Base-by-base conservation (phyloP, 2,797 vertebrate species). In the Etheostoma perlongum region DNA sequence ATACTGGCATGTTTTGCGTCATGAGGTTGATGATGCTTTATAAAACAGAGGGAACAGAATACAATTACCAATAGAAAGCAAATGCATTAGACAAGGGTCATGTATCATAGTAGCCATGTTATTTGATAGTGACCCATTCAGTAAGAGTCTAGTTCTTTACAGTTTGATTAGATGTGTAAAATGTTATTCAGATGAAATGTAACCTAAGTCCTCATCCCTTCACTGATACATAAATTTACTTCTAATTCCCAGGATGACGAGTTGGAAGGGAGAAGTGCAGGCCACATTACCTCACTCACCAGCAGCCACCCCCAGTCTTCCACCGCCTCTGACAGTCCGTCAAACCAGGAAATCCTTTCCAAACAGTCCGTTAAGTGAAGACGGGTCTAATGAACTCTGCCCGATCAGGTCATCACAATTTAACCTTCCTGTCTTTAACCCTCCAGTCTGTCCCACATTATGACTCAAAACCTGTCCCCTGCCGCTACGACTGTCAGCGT, bases 171-270 rank as follows among this genome's bases (percentile, higher is more conserved):
- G 21, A 55, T 68, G 13, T 33, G 2, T 51, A 19, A 2, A 67
- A 36, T 64, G 30, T 51, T 47, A 44, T 44, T 58, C 19, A 36
- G 15, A 72, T 79, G 6, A 70, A n/a, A n/a, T 62, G 44, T 48
- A 2, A 61, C 25, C 25, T 21, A 40, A 16, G 16, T 23, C 9
- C 7, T 54, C 0, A 1, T 51, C 6, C 48, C 44, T 7, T 57
- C 23, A 3, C 15, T 51, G 7, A 64, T 33, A 19, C n/a, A 12
- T 65, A n/a, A 70, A 30, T 10, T 51, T 30, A 3, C n/a, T 49
- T 69, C 15, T 81, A 42, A 65, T 80, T 66, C 76, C 54, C 82
- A 96, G 95, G 95, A 96, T 82, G 94, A 95, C 42, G 95, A 96
- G 36, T 60, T 91, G 74, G 89, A 86, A 0, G 72, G 71, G 16